These are phyloP conservation scores for Colistium nudipinnis DNA, from an alignment of 2,113 vertebrate species.

Conservation along the genomic window DNA sequence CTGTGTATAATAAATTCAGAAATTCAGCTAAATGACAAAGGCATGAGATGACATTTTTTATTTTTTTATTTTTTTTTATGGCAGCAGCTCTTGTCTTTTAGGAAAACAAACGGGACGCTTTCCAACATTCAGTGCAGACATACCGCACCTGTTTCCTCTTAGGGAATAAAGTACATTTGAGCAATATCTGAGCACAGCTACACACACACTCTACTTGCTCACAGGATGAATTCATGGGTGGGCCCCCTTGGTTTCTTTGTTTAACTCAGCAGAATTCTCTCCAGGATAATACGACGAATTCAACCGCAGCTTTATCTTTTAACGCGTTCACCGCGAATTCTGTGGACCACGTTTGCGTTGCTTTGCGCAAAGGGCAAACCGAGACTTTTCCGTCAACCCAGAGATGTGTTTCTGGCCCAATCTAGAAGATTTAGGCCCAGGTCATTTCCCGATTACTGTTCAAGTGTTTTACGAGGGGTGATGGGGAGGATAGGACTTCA, in stretches of 20 bases:
- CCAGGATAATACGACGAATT: not conserved
- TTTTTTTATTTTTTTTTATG: too few relatives aligned
- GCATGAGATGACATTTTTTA: too few relatives aligned
- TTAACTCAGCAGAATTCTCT: not conserved
- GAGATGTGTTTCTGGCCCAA: not conserved
- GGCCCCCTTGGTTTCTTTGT: not conserved
- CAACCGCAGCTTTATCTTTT: not conserved
- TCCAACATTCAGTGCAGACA: not conserved
- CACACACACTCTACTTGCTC: not conserved
- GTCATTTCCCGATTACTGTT: slow-evolving; percentile 50
- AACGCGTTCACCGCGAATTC: not conserved
- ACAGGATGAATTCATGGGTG: not conserved
- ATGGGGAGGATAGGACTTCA: slow-evolving; percentile 55
- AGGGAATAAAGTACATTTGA: not conserved
- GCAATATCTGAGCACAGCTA: not conserved
- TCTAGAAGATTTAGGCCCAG: slow-evolving; percentile 6
- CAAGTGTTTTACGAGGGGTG: slow-evolving; percentile 71
- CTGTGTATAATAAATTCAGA: not conserved
- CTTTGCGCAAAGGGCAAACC: not conserved
- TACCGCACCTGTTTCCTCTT: not conserved
- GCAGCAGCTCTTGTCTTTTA: not conserved
- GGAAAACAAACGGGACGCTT: not conserved
- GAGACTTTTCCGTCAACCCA: slow-evolving; percentile 15
- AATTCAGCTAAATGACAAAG: not conserved
- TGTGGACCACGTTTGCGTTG: not conserved